Percentiles rank a stretch among this genome's conserved stretches.
These are phyloP conservation scores for Megaceryle maxima DNA, from an alignment of 2,113 vertebrate species.

Conservation along the genomic window DNA sequence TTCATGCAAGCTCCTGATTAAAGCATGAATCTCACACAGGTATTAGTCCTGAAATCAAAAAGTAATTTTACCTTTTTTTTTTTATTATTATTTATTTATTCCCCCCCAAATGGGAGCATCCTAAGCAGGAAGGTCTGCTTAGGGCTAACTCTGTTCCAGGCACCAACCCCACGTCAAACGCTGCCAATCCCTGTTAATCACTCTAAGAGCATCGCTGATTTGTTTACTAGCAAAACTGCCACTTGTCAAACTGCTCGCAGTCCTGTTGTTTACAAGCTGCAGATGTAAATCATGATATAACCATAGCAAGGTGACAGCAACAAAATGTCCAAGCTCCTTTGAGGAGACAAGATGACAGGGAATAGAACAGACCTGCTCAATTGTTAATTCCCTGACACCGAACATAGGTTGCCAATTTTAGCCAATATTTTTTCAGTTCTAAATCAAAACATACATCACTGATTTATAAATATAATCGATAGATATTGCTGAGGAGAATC, in stretches of 20 bases:
- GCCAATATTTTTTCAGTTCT: not conserved
- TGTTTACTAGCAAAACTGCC: conserved; percentile 15
- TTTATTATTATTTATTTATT: not conserved
- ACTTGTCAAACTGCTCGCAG: not conserved
- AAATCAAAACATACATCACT: not conserved
- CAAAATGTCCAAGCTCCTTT: not conserved
- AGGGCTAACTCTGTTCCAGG: not conserved
- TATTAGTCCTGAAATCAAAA: not conserved
- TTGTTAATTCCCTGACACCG: not conserved
- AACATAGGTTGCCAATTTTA: not conserved
- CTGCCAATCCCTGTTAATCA: not conserved
- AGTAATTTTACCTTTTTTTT: not conserved
- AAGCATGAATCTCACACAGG: not conserved
- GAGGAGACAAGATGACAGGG: not conserved
- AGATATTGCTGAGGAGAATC: not conserved
- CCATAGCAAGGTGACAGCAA: conserved; percentile 8
- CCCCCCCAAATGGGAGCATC: not conserved
- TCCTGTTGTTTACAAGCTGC: not conserved
- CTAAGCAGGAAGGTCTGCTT: not conserved
- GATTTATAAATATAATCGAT: not conserved
- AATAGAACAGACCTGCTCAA: not conserved
- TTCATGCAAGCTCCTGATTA: not conserved
- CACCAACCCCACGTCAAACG: accelerated
- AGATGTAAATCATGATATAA: not conserved
- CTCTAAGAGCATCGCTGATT: not conserved